Evolutionary conservation across 1,140 invertebrate species (phyloP).

Genomic region (Spodoptera frugiperda): DNA sequence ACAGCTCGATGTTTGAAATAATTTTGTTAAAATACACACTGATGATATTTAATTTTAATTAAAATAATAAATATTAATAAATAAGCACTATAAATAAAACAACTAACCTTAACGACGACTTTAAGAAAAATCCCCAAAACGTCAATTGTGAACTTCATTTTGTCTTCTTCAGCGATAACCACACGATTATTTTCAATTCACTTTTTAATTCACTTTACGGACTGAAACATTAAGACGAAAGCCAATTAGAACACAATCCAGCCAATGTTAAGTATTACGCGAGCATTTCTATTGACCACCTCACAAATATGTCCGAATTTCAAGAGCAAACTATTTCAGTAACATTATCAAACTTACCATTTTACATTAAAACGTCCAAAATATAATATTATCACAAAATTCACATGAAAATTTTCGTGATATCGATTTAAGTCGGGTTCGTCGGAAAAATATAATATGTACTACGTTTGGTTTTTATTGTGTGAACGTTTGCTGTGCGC

Average conservation of each 20-base stretch:
- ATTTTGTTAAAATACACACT: background rate
- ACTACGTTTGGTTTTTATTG: constrained; percentile 78
- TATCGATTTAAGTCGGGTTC: constrained; percentile 66
- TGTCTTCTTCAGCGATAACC: constrained; percentile 57
- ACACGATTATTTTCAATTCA: constrained; percentile 57
- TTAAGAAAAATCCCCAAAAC: constrained; percentile 84
- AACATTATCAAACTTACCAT: constrained; percentile 60
- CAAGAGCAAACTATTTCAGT: constrained; percentile 61
- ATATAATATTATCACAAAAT: constrained; percentile 45
- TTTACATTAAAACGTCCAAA: constrained; percentile 42
- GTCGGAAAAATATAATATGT: constrained; percentile 79
- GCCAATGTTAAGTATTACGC: constrained; percentile 20
- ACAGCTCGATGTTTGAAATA: background rate
- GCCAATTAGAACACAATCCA: constrained; percentile 43
- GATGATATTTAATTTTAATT: background rate
- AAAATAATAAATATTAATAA: background rate
- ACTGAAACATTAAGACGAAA: constrained; percentile 70
- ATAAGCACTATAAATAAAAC: constrained; percentile 31
- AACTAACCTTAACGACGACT: constrained; percentile 84
- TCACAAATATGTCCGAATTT: constrained; percentile 37
- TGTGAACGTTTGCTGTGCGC: constrained; percentile 67
- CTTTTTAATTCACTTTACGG: constrained; percentile 66
- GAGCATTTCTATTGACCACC: constrained; percentile 21
- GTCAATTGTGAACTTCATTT: constrained; percentile 85
- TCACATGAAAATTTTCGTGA: constrained; percentile 57